phyloP scores from a whole-genome alignment of 2,797 vertebrate species.

The Phaenicophaeus curvirostris region DNA sequence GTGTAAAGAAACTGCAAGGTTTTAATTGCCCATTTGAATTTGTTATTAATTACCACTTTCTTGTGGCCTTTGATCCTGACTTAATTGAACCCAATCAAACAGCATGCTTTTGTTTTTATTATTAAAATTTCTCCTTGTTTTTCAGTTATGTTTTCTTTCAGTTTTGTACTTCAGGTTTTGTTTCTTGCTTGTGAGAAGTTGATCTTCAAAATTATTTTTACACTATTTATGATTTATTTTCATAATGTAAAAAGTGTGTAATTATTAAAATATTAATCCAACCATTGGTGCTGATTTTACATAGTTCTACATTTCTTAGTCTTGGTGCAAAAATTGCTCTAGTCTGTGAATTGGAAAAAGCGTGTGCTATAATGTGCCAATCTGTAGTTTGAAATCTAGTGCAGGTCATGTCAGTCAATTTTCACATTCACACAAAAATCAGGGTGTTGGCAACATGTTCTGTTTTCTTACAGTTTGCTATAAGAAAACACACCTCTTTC shows the following conservation, averaged over 20 bases:
- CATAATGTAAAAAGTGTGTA: conserved; percentile 86
- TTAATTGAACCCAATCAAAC: conserved; percentile 57
- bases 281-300: conserved; percentile 62
- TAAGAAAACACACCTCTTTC: neutral
- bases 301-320: conserved; percentile 68
- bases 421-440: neutral
- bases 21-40: conserved; percentile 64
- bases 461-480: neutral
- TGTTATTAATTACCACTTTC: conserved; percentile 68
- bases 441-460: neutral
- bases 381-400: neutral
- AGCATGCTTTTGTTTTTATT: conserved; percentile 66
- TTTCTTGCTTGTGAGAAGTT: conserved; percentile 84
- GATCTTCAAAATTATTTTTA: conserved; percentile 88
- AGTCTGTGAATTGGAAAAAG: neutral
- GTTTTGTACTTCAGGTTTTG: conserved; percentile 75
- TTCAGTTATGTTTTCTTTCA: conserved; percentile 74
- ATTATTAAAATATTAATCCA: conserved; percentile 83
- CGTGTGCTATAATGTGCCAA: neutral
- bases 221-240: conserved; percentile 89
- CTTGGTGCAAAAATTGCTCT: conserved; percentile 12
- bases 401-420: neutral
- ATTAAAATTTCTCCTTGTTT: conserved; percentile 70
- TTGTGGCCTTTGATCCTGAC: conserved; percentile 63
- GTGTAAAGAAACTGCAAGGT: conserved; percentile 70